These are phyloP conservation scores for Arctia plantaginis DNA, from an alignment of 2,888 invertebrate species.

Conservation along the genomic window DNA sequence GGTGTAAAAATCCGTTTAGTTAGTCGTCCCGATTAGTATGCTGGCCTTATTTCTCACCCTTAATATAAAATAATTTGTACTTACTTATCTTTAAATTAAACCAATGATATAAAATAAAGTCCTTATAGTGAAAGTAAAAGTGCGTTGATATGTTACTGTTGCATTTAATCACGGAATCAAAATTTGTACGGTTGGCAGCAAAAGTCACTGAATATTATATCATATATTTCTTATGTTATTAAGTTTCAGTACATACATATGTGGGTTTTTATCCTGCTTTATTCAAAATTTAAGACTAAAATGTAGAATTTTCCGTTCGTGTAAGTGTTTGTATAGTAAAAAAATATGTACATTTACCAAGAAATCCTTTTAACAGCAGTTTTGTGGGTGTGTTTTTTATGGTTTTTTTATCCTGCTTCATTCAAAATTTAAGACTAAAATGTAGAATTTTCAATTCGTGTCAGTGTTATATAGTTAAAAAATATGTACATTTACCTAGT, in stretches of 20 bases:
- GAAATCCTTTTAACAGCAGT: no score
- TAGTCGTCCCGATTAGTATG: constrained; percentile 18
- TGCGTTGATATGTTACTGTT: not conserved
- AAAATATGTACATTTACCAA: no score
- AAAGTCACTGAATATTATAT: not conserved
- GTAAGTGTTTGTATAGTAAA: no score
- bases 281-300: no score
- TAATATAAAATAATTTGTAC: not conserved
- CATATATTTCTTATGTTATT: not conserved
- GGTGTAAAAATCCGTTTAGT: constrained; percentile 51
- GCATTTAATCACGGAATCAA: not conserved
- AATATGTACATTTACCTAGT: no score
- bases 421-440: no score
- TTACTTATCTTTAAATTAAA: not conserved
- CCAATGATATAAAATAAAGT: not conserved
- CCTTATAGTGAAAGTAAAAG: not conserved
- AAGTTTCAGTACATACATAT: not conserved
- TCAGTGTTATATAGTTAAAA: no score
- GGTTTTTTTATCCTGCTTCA: no score
- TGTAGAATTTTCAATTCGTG: no score
- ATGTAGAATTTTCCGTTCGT: no score
- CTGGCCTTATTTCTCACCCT: not conserved
- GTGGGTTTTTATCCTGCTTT: no score
- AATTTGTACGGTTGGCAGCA: not conserved
- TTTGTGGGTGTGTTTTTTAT: no score